Evolutionary conservation across 2,797 vertebrate species (phyloP).

Genomic region (Enoplosus armatus): DNA sequence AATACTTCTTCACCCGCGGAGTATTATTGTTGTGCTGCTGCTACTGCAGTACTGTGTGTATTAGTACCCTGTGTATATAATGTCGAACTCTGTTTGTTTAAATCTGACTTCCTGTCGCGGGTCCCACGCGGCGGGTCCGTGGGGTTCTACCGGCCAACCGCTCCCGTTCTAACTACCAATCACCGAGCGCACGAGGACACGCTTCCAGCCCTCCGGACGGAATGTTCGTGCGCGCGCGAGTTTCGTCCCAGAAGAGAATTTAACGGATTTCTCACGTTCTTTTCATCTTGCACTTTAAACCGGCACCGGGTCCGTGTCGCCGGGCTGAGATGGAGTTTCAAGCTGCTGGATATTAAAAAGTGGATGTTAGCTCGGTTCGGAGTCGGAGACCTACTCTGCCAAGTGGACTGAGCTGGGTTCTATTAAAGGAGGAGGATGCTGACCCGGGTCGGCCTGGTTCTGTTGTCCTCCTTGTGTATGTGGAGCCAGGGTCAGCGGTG

Average conservation of each 20-base stretch:
- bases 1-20: too few species aligned
- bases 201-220: neutral
- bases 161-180: neutral
- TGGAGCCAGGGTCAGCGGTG: slow-evolving; percentile 6
- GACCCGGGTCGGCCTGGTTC: slow-evolving; percentile 42
- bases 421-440: slow-evolving; percentile 30
- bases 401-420: neutral
- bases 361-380: neutral
- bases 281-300: too few species aligned
- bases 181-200: slow-evolving; percentile 12
- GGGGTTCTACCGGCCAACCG: neutral
- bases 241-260: neutral
- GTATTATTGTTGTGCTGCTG: too few species aligned
- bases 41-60: too few species aligned
- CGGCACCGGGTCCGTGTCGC: too few species aligned
- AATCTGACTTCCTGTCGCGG: neutral
- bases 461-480: slow-evolving; percentile 47
- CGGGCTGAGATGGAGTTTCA: too few species aligned
- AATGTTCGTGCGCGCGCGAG: neutral
- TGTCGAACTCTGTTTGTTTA: neutral
- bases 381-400: neutral
- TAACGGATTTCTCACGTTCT: too few species aligned
- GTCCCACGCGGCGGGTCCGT: too few species aligned
- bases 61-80: too few species aligned
- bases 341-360: too few species aligned